Evolutionary conservation across 2,888 invertebrate genomes (phyloP).

Genomic region (Uropetala carovei): DNA sequence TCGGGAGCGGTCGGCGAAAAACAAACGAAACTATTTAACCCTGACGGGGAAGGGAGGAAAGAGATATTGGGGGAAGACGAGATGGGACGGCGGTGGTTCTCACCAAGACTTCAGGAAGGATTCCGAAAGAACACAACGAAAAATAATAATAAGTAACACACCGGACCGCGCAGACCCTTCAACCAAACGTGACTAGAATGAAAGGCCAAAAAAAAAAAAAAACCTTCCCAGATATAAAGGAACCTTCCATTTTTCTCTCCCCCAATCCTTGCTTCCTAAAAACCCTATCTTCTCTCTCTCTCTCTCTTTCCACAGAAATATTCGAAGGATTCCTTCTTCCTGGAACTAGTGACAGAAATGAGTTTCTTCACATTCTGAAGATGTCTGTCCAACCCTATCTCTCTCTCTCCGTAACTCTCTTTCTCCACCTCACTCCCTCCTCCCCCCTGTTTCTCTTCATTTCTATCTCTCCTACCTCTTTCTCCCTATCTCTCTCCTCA

Average conservation of each 20-base stretch:
- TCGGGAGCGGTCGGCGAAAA: too few species aligned
- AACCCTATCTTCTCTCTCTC: neutral
- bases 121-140: too few species aligned
- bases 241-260: neutral
- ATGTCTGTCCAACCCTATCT: too few species aligned
- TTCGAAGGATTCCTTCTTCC: slow-evolving; percentile 26
- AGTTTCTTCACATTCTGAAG: neutral
- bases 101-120: neutral
- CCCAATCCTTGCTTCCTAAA: neutral
- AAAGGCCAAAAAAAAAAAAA: neutral
- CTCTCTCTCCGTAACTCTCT: too few species aligned
- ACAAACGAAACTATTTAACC: neutral
- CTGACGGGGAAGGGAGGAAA: neutral
- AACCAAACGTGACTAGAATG: slow-evolving; percentile 10
- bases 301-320: neutral
- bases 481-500: too few species aligned
- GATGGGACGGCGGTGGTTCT: neutral
- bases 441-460: too few species aligned
- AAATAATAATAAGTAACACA: too few species aligned
- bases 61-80: neutral
- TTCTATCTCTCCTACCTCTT: too few species aligned
- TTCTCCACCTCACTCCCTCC: too few species aligned
- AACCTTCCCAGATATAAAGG: neutral
- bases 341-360: neutral
- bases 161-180: neutral